A percentile compares a stretch with the other conserved stretches of the same genome.
phyloP scores from a whole-genome alignment of 2,113 vertebrate genomes.

The Glaucidium brasilianum region DNA sequence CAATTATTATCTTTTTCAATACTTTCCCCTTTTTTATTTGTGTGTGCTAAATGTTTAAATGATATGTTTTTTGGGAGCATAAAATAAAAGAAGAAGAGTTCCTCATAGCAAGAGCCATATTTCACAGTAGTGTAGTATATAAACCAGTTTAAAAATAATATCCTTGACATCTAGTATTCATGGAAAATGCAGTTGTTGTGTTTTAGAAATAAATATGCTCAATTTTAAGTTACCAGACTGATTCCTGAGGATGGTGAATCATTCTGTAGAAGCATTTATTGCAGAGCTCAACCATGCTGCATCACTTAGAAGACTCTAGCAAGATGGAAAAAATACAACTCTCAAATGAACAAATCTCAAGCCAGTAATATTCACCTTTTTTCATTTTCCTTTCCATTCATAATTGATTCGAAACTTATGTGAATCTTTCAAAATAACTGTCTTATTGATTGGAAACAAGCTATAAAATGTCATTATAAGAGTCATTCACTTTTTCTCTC shows the following conservation, averaged over 20 bases:
- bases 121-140: not conserved
- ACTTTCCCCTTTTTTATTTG: not conserved
- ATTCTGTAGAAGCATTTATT: conserved; percentile 4
- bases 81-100: not conserved
- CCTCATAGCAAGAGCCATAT: not conserved
- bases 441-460: conserved; percentile 70
- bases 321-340: conserved; percentile 1
- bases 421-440: conserved; percentile 73
- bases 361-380: conserved; percentile 18
- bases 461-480: conserved; percentile 45
- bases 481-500: conserved; percentile 13
- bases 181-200: not conserved
- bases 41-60: not conserved
- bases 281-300: not conserved
- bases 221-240: not conserved
- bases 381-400: conserved; percentile 66
- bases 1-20: not conserved
- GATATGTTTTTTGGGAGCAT: not conserved
- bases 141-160: not conserved
- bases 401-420: conserved; percentile 71
- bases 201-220: conserved; percentile 10
- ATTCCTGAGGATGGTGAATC: not conserved
- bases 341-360: conserved; percentile 23
- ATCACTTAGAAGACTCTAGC: not conserved
- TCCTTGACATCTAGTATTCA: not conserved